phyloP scores from a whole-genome alignment of 1,140 invertebrate species.

The Penaeus vannamei region DNA sequence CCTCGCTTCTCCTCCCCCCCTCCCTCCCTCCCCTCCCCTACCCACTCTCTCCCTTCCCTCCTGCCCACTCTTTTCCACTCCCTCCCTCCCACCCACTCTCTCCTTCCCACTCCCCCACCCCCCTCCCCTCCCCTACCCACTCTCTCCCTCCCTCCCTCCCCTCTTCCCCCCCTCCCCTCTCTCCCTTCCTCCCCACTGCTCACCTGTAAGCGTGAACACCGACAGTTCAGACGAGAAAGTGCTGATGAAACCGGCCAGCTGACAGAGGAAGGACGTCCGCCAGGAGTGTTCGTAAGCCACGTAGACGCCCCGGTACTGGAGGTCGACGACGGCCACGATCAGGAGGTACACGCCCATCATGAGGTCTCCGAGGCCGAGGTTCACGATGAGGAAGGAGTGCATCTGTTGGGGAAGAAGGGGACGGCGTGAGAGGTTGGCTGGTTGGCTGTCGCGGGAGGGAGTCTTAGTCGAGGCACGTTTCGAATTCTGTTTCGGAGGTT shows the following conservation, averaged over 20 bases:
- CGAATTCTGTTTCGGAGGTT: too few relatives aligned
- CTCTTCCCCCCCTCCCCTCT: too few relatives aligned
- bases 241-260: slow-evolving; percentile 77
- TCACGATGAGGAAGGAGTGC: slow-evolving; percentile 78
- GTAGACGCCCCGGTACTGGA: slow-evolving; percentile 75
- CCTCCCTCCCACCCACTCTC: too few relatives aligned
- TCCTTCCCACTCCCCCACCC: too few relatives aligned
- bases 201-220: slow-evolving; percentile 76
- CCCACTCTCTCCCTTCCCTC: too few relatives aligned
- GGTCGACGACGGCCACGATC: slow-evolving; percentile 74
- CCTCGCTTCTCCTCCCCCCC: too few relatives aligned
- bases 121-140: too few relatives aligned
- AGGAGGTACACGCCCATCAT: slow-evolving; percentile 76
- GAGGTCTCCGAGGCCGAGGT: slow-evolving; percentile 77
- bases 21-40: too few relatives aligned
- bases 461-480: too few relatives aligned
- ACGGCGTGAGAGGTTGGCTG: not conserved
- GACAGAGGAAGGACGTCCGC: slow-evolving; percentile 74
- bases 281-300: slow-evolving; percentile 74
- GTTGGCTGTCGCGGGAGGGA: too few relatives aligned
- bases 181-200: not conserved
- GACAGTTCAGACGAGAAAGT: slow-evolving; percentile 80
- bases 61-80: too few relatives aligned
- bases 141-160: too few relatives aligned
- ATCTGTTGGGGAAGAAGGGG: slow-evolving; percentile 24